Base-by-base conservation (phyloP, 2,888 invertebrate species). In the Mactromeris polynyma region DNA sequence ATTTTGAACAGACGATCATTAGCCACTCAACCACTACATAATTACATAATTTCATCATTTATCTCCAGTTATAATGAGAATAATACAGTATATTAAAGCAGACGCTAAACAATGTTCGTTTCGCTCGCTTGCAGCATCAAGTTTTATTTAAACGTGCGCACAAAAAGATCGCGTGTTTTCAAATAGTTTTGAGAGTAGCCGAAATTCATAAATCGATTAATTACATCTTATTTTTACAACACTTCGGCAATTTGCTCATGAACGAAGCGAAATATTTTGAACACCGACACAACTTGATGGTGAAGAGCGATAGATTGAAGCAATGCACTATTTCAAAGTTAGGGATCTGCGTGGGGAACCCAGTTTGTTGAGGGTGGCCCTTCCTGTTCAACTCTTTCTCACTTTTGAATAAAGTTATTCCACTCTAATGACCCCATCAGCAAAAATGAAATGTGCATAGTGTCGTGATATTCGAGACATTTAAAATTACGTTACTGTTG, bases 11-110 rank as follows among this genome's bases (percentile, higher is more conserved):
- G 17, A 33, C 33, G 73, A 36, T 17, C 73, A 73, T 73, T 73
- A 26, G 26, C 58, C 58, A 64, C 26, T 64, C n/a, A 73, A 83
- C 38, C 83, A 83, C 46, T 83, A 73, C 26, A 64, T 64, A 26
- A 64, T 64, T n/a, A n/a, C 26, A 64, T 64, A 64, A 64, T 64
- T 64, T 26, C 58, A 64, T 26, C 58, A n/a, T 64, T 26, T 26
- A 64, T 64, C 58, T n/a, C 26, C 58, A 9, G 58, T 64, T 26
- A 26, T 64, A 64, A 64, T 26, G 58, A 64, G n/a, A 9, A 64
- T 9, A 64, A 26, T 64, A 26, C 46, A 64, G 51, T 51, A 17
- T 51, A 51, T 51, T 51, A 51, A 51, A 51, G 11, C 58, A 64
- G 58, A 64, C 58, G 58, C 11, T n/a, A 21, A 26, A 64, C 2